Base-by-base conservation (phyloP, 2,888 invertebrate genomes). In the Dryadula phaetusa region DNA sequence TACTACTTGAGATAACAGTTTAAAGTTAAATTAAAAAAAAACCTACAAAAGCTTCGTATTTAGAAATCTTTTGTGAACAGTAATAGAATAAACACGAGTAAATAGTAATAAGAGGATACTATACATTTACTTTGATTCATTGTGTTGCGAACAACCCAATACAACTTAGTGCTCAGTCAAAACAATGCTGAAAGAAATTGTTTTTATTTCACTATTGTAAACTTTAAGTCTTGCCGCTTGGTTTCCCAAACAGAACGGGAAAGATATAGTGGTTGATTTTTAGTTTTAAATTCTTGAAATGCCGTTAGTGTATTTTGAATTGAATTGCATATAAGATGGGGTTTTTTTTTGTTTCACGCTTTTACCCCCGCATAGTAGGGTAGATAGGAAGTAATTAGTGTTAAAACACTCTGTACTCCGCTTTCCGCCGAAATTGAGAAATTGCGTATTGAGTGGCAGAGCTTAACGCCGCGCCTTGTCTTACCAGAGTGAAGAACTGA, bases 201-300 rank as follows among this genome's bases (percentile, higher is more conserved):
- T 53, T 53, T 54, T 54, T 63, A 63, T 64, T 64, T 54, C 20
- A 37, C 46, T 32, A 32, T 34, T 32, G 52, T 32, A 40, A 64
- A 64, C 54, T 64, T 64, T 44, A 40, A 64, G 54, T 44, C 63
- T 63, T 53, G 32, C 53, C 64, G 64, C 64, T 56, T 64, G 64
- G 64, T 64, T 64, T 64, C 44, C 44, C 54, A 54, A 64, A 64
- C 16, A 64, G 54, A 54, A 64, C 28, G 34, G 34, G 18, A 12
- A 16, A 63, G n/a, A 44, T 44, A 46, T 44, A 63, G 18, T 18
- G n/a, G 37, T 14, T 14, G 22, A 52, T 52, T 52, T 32, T 32
- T 12, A 32, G 16, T 52, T 52, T 52, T 52, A 32, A 52, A 52
- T 52, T 52, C 52, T 52, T 52, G 10, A 5, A 1, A 52, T 52